Evolutionary conservation across 2,888 invertebrate species (phyloP).

Genomic region (Luperina testacea): DNA sequence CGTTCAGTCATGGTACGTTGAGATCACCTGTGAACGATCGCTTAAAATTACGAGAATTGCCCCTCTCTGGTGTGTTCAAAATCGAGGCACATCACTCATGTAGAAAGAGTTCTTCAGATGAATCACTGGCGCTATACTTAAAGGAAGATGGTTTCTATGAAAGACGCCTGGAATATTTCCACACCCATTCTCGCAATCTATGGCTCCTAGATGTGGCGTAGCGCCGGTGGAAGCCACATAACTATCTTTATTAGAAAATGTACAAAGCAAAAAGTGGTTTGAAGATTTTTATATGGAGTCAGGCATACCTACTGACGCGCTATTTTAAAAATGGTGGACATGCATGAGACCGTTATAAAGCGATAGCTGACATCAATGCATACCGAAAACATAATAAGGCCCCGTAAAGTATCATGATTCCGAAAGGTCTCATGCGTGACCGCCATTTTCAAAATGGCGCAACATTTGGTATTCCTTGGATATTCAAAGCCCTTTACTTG

Average conservation of each 20-base stretch:
- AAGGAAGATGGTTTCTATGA: neutral
- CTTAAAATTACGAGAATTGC: neutral
- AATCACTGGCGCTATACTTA: neutral
- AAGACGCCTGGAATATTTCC: neutral
- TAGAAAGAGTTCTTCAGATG: neutral
- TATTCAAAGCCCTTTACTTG: neutral
- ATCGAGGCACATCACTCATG: neutral
- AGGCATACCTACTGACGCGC: neutral
- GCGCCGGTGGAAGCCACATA: neutral
- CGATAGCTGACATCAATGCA: neutral
- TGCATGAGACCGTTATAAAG: neutral
- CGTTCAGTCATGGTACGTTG: no score
- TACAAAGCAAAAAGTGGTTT: neutral
- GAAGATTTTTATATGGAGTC: no score
- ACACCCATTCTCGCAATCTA: neutral
- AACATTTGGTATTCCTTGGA: neutral
- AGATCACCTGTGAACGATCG: neutral
- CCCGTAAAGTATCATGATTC: neutral
- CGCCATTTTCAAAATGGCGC: neutral
- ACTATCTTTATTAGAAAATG: neutral
- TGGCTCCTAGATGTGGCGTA: no score
- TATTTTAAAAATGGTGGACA: neutral
- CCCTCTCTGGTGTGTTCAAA: neutral
- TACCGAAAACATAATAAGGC: neutral
- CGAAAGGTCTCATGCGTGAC: neutral